Percentiles rank a stretch among this genome's conserved stretches.
Evolutionary conservation across 2,113 vertebrate species (phyloP).

Genomic region (Labeo catla): DNA sequence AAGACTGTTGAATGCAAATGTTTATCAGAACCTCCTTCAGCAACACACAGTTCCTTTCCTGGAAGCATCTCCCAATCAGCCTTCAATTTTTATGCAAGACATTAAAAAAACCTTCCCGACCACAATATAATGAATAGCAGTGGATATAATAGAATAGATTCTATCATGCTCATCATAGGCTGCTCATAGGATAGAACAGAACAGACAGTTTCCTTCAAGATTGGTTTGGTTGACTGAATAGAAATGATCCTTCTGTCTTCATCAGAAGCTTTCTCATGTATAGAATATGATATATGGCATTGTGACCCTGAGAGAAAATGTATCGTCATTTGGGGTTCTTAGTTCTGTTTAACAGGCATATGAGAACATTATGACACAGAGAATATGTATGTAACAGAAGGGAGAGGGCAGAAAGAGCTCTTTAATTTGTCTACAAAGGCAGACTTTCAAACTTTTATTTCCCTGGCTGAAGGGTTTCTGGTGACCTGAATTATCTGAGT

Average conservation of each 20-base stretch:
- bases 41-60: too few relatives aligned
- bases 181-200: not conserved
- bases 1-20: too few relatives aligned
- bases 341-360: constrained; percentile 14
- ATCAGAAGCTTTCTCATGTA: not conserved
- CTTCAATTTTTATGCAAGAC: too few relatives aligned
- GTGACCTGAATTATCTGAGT: constrained; percentile 60
- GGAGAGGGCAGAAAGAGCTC: not conserved
- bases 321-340: constrained; percentile 33
- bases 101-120: too few relatives aligned
- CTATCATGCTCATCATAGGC: not conserved
- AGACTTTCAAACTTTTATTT: constrained; percentile 52
- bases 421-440: constrained; percentile 57
- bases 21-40: too few relatives aligned
- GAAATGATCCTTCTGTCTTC: not conserved
- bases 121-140: not conserved
- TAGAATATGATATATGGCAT: constrained; percentile 11
- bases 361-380: not conserved
- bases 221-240: not conserved
- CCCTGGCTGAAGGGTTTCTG: constrained; percentile 50
- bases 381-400: not conserved
- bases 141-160: not conserved
- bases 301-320: constrained; percentile 3
- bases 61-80: too few relatives aligned
- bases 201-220: not conserved